A percentile compares a stretch with the other conserved stretches of the same genome.
Conservation (phyloP, 2,113 vertebrate species). For the Rhinoderma darwinii region DNA sequence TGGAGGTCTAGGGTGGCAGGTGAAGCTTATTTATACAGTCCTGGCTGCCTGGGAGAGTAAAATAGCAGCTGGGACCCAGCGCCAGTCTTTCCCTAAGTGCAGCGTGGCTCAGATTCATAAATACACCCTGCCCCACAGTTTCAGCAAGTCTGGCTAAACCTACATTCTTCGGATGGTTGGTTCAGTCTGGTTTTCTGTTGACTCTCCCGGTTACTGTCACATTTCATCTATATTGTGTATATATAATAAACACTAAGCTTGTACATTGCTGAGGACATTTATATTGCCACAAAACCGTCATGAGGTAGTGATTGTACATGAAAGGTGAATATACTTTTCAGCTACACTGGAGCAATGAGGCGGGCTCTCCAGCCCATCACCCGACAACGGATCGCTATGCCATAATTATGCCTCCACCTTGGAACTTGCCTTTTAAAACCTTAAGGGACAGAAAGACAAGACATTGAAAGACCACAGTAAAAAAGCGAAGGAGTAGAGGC, state of each 20-base stretch:
- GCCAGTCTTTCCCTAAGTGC: too few relatives aligned
- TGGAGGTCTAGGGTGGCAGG: too few relatives aligned
- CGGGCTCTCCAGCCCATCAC: neutral
- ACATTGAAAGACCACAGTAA: neutral
- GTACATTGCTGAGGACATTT: neutral
- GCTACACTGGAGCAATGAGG: too few relatives aligned
- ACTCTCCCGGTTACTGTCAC: neutral
- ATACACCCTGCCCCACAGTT: neutral
- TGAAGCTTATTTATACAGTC: too few relatives aligned
- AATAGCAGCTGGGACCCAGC: too few relatives aligned
- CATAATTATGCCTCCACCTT: neutral
- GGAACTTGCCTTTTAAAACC: neutral
- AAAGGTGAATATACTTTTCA: too few relatives aligned
- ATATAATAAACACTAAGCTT: neutral
- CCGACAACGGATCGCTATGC: neutral
- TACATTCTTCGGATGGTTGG: neutral
- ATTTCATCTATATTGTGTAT: neutral
- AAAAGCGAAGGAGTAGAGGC: too few relatives aligned
- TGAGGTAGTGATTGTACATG: too few relatives aligned
- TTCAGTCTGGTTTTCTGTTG: neutral
- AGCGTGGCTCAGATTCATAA: too few relatives aligned
- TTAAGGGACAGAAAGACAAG: neutral
- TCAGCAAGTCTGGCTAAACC: neutral
- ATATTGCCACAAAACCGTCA: too few relatives aligned
- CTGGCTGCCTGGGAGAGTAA: too few relatives aligned